These are phyloP conservation scores for Crax fasciolata DNA, from an alignment of 2,797 vertebrate genomes.

Conservation along the genomic window DNA sequence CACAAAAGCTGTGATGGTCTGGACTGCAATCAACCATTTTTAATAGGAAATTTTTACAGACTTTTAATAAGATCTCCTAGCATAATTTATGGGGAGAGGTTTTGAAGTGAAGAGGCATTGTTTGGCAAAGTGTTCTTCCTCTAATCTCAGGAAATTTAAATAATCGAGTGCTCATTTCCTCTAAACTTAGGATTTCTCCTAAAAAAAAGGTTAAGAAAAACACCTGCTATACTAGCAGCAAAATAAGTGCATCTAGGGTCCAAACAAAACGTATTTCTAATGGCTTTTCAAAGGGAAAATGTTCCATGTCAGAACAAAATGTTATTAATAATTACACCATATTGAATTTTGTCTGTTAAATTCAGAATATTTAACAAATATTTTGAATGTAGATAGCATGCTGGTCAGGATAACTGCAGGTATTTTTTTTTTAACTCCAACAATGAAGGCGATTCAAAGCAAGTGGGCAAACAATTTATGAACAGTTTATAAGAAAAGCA, in stretches of 20 bases:
- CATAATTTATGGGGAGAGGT: conserved; percentile 92
- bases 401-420: background rate
- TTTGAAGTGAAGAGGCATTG: conserved; percentile 95
- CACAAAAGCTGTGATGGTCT: conserved; percentile 88
- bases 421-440: background rate
- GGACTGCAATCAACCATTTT: conserved; percentile 91
- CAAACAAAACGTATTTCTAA: conserved; percentile 26
- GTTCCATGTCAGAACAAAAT: background rate
- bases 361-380: background rate
- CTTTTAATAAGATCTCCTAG: conserved; percentile 91
- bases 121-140: conserved; percentile 93
- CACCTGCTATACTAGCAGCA: conserved; percentile 79
- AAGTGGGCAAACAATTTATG: background rate
- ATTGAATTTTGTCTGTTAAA: background rate
- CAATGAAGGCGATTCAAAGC: background rate
- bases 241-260: conserved; percentile 43
- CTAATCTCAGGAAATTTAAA: conserved; percentile 91
- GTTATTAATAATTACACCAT: background rate
- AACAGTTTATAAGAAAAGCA: background rate
- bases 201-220: conserved; percentile 82
- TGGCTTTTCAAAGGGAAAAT: conserved; percentile 23
- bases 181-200: conserved; percentile 81
- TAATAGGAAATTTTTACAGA: conserved; percentile 90
- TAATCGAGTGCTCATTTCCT: conserved; percentile 87
- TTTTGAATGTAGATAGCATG: background rate